A percentile compares a stretch with the other conserved stretches of the same genome.
phyloP scores from a whole-genome alignment of 2,888 invertebrate genomes.

The Cheilosia soror region DNA sequence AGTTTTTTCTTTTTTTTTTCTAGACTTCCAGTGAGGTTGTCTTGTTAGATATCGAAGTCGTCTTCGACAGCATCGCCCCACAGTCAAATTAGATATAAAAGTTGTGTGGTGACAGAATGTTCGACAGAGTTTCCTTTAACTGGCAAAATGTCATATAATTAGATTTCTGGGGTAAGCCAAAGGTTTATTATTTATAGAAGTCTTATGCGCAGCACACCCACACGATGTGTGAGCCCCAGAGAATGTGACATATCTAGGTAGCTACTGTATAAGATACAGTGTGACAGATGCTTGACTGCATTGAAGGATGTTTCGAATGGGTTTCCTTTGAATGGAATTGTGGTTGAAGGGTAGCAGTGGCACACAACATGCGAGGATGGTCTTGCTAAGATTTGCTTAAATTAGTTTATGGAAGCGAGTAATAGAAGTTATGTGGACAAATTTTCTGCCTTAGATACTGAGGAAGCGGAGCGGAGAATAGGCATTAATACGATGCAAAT shows the following conservation, averaged over 20 bases:
- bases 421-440: conserved; percentile 57
- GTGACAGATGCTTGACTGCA: conserved; percentile 53
- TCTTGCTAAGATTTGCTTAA: conserved; percentile 53
- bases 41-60: conserved; percentile 27
- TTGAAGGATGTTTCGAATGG: conserved; percentile 33
- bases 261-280: conserved; percentile 23
- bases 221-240: neutral
- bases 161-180: conserved; percentile 70
- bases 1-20: conserved; percentile 9
- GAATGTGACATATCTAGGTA: conserved; percentile 30
- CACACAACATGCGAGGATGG: conserved; percentile 3
- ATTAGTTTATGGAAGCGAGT: conserved; percentile 51
- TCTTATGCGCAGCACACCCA: conserved; percentile 10
- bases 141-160: conserved; percentile 71
- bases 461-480: neutral
- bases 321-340: conserved; percentile 51
- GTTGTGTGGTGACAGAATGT: conserved; percentile 61
- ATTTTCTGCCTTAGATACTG: conserved; percentile 12
- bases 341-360: conserved; percentile 7
- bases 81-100: conserved; percentile 70
- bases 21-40: conserved; percentile 4
- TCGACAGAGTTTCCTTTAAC: conserved; percentile 64
- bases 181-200: conserved; percentile 48
- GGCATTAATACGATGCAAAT: conserved; percentile 28
- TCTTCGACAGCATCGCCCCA: conserved; percentile 52